Evolutionary conservation across 92 coral and sea anemone species (phyloP).

Genomic region (Umimayanthus chanpuru): DNA sequence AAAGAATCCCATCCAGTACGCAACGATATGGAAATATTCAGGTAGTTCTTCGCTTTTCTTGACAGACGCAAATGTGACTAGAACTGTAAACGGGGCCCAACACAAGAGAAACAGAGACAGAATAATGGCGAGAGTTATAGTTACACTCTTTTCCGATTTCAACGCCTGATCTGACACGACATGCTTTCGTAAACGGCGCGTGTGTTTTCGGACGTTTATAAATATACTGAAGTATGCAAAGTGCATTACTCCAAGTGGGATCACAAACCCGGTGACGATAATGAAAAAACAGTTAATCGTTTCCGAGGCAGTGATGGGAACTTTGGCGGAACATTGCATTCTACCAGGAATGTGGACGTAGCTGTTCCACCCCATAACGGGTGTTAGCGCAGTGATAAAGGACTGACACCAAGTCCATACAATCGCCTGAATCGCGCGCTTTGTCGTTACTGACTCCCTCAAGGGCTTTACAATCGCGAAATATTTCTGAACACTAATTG

Average conservation of each 20-base stretch:
- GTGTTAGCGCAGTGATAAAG: conserved; percentile 57
- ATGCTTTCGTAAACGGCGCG: conserved; percentile 55
- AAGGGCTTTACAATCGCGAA: conserved; percentile 58
- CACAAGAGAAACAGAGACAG: conserved; percentile 60
- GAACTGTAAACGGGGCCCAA: conserved; percentile 68
- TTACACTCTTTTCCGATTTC: conserved; percentile 56
- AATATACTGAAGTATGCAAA: conserved; percentile 64
- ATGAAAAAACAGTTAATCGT: conserved; percentile 61
- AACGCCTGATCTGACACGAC: conserved; percentile 41
- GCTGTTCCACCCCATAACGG: conserved; percentile 64
- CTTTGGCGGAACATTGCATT: conserved; percentile 66
- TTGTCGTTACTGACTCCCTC: conserved; percentile 45
- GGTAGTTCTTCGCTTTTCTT: conserved; percentile 49
- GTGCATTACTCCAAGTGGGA: conserved; percentile 64
- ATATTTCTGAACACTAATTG: conserved; percentile 66
- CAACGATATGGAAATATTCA: conserved; percentile 52
- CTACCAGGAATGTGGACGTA: conserved; percentile 64
- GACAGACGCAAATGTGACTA: conserved; percentile 54
- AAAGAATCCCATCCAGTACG: conserved; percentile 67
- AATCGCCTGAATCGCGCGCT: conserved; percentile 49
- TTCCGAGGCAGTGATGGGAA: conserved; percentile 50
- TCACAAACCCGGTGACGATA: conserved; percentile 65
- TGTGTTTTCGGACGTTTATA: conserved; percentile 57
- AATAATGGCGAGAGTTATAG: conserved; percentile 59
- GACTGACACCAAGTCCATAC: conserved; percentile 65